Conservation (phyloP, 2,888 invertebrate genomes). For the Catocala nupta region DNA sequence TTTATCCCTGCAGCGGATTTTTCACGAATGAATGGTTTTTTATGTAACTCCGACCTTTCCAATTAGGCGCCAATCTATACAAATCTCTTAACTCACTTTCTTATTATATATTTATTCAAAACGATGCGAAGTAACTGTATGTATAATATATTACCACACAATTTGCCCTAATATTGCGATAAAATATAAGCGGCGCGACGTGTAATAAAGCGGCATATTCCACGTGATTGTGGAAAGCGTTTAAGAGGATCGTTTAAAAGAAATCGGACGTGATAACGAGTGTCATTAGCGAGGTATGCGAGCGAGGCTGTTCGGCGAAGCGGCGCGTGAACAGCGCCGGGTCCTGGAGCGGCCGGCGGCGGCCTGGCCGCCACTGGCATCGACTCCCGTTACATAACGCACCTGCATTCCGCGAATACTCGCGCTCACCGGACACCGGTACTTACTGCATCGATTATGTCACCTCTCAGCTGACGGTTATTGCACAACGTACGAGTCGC, state of each 20-base stretch:
- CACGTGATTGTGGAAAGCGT: conserved; percentile 37
- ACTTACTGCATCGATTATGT: conserved; percentile 85
- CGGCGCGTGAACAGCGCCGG: conserved; percentile 35
- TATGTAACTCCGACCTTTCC: conserved; percentile 64
- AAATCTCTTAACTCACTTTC: conserved; percentile 57
- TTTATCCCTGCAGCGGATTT: conserved; percentile 54
- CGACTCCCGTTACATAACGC: conserved; percentile 79
- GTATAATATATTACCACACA: conserved; percentile 26
- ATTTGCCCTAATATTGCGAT: conserved; percentile 16
- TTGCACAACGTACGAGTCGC: conserved; percentile 66
- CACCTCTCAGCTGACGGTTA: conserved; percentile 81
- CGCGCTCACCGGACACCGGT: conserved; percentile 75
- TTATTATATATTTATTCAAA: conserved; percentile 38
- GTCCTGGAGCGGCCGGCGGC: conserved; percentile 4
- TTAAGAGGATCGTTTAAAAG: conserved; percentile 26
- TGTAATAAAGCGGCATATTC: conserved; percentile 20
- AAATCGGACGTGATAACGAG: conserved; percentile 45
- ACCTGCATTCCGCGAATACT: conserved; percentile 73
- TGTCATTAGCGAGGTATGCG: conserved; percentile 52
- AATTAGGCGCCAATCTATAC: conserved; percentile 67
- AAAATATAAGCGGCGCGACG: conserved; percentile 11
- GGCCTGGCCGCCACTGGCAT: conserved; percentile 21
- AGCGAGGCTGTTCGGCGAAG: conserved; percentile 51
- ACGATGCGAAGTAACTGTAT: conserved; percentile 20
- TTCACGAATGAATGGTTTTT: conserved; percentile 63